Evolutionary conservation across 1,140 invertebrate species (phyloP).

Genomic region (Dermatophagoides farinae): DNA sequence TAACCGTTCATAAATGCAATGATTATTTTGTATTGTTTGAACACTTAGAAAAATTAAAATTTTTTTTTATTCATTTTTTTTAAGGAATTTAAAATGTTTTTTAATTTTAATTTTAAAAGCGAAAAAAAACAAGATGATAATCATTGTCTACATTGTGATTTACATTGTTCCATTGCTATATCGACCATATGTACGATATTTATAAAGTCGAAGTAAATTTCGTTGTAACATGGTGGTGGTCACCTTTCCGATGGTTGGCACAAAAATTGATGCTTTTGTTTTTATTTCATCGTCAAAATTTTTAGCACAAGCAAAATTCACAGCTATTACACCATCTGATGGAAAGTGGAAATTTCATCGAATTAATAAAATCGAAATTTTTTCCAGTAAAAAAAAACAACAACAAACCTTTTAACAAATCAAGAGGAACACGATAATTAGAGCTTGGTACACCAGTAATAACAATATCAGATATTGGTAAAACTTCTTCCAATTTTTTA

Average conservation of each 20-base stretch:
- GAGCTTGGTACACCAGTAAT: conserved; percentile 12
- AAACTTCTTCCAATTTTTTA: conserved; percentile 8
- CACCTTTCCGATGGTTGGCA: conserved; percentile 14
- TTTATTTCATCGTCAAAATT: conserved; percentile 13
- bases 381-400: neutral
- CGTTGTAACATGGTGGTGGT: conserved; percentile 15
- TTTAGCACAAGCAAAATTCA: conserved; percentile 11
- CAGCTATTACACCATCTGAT: conserved; percentile 5
- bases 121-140: too few relatives aligned
- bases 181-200: conserved; percentile 17
- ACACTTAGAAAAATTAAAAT: too few relatives aligned
- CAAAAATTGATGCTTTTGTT: conserved; percentile 10
- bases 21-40: too few relatives aligned
- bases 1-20: too few relatives aligned
- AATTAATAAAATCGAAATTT: neutral
- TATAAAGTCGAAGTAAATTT: conserved; percentile 19
- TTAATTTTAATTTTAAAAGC: too few relatives aligned
- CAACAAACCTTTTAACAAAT: conserved; percentile 6
- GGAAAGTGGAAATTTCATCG: neutral
- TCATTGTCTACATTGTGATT: too few relatives aligned
- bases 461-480: conserved; percentile 11
- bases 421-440: conserved; percentile 4
- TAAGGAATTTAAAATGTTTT: too few relatives aligned
- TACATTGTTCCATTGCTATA: too few relatives aligned
- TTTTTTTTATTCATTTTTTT: too few relatives aligned